Percentiles rank a stretch among this genome's conserved stretches.
These are phyloP conservation scores for Astyanax mexicanus DNA, from an alignment of 2,797 vertebrate species.

Conservation along the genomic window DNA sequence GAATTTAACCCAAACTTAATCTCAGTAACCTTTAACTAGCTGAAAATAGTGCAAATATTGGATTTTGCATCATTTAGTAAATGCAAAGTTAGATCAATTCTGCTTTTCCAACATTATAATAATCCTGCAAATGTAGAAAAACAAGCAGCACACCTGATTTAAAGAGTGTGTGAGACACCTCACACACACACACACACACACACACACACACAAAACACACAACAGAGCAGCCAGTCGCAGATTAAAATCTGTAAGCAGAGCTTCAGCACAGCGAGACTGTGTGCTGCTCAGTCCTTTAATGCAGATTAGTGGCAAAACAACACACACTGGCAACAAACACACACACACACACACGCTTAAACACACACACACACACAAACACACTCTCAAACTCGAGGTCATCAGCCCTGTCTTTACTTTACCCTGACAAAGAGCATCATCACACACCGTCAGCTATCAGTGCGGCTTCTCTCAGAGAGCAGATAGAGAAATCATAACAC, in stretches of 20 bases:
- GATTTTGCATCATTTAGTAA: too few relatives aligned
- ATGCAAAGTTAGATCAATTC: neutral
- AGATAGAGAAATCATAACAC: constrained; percentile 56
- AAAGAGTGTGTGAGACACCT: constrained; percentile 29
- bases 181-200: constrained; percentile 44
- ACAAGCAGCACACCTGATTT: constrained; percentile 40
- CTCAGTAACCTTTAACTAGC: too few relatives aligned
- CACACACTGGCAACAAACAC: constrained; percentile 39
- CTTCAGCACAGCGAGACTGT: constrained; percentile 63
- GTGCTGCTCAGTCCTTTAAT: constrained; percentile 42
- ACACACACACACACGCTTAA: constrained; percentile 39
- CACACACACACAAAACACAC: constrained; percentile 1
- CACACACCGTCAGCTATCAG: constrained; percentile 43
- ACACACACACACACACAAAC: constrained; percentile 32
- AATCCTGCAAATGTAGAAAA: neutral
- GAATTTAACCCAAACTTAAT: too few relatives aligned
- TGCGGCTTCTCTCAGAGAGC: constrained; percentile 34
- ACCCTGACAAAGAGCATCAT: constrained; percentile 6
- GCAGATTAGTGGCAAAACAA: constrained; percentile 43
- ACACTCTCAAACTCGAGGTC: constrained; percentile 33
- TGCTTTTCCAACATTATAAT: neutral
- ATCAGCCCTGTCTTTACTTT: neutral
- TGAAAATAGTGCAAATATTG: too few relatives aligned
- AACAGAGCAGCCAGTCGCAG: constrained; percentile 22
- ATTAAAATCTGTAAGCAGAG: constrained; percentile 52